Evolutionary conservation across 2,888 invertebrate species (phyloP).

Genomic region (Nephrotoma flavescens): DNA sequence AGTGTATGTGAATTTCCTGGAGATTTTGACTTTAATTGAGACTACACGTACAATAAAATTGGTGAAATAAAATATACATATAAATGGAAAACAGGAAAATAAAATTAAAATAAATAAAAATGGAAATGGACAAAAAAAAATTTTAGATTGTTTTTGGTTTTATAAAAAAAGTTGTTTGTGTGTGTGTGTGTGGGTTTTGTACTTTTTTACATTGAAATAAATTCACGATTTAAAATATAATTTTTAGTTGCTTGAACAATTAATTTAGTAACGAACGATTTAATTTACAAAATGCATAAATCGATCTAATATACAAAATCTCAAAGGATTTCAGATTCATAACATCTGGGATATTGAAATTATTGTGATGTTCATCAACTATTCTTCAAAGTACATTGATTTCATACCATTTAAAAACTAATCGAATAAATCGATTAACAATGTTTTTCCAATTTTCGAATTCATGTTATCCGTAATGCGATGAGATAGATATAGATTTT

Average conservation of each 20-base stretch:
- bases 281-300: too few species aligned
- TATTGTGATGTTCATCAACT: neutral
- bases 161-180: too few species aligned
- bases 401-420: neutral
- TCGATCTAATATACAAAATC: too few species aligned
- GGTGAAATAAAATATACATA: neutral
- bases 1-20: neutral
- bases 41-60: neutral
- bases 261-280: too few species aligned
- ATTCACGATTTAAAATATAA: too few species aligned
- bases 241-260: too few species aligned
- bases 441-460: neutral
- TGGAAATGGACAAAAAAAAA: too few species aligned
- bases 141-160: too few species aligned
- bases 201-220: too few species aligned
- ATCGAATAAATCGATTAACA: neutral
- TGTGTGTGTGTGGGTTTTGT: too few species aligned
- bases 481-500: neutral
- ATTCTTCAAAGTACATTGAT: neutral
- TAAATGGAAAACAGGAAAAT: too few species aligned
- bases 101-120: too few species aligned
- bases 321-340: neutral
- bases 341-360: neutral
- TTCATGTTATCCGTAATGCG: neutral
- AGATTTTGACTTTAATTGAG: neutral